A percentile compares a stretch with the other conserved stretches of the same genome.
These are phyloP conservation scores for Amphipyra tragopoginis DNA, from an alignment of 2,888 invertebrate species.

Conservation along the genomic window DNA sequence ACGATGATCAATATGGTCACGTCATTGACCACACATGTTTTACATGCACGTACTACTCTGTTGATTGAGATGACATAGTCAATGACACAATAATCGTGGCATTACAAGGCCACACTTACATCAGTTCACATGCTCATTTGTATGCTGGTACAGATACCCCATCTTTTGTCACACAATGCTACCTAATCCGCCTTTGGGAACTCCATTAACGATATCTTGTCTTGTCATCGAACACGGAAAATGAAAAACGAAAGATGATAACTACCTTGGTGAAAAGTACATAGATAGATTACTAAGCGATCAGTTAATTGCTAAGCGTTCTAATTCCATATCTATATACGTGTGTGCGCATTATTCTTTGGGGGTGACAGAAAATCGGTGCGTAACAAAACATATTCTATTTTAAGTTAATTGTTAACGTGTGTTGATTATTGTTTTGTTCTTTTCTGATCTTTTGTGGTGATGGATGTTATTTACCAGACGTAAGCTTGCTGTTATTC, in stretches of 20 bases:
- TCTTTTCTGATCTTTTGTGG: no score
- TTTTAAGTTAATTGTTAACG: no score
- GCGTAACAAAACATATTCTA: no score
- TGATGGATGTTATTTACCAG: no score
- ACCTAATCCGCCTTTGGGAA: conserved; percentile 58
- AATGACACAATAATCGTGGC: conserved; percentile 68
- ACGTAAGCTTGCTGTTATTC: no score
- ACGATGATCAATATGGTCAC: conserved; percentile 1
- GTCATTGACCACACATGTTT: conserved; percentile 24
- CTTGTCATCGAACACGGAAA: conserved; percentile 38
- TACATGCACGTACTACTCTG: conserved; percentile 31
- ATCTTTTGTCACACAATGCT: conserved; percentile 63
- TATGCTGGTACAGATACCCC: conserved; percentile 64
- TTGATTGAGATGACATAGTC: conserved; percentile 61
- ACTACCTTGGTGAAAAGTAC: conserved; percentile 33
- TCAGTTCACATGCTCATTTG: conserved; percentile 71
- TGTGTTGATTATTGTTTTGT: no score
- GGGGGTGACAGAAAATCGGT: no score
- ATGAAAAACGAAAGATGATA: no score
- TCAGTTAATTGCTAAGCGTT: background rate
- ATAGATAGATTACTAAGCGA: background rate
- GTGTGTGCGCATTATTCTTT: background rate
- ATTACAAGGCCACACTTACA: conserved; percentile 68
- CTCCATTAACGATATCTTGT: conserved; percentile 39
- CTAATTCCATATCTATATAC: background rate